Evolutionary conservation across 2,797 vertebrate genomes (phyloP).

Genomic region (Sardinella longiceps): DNA sequence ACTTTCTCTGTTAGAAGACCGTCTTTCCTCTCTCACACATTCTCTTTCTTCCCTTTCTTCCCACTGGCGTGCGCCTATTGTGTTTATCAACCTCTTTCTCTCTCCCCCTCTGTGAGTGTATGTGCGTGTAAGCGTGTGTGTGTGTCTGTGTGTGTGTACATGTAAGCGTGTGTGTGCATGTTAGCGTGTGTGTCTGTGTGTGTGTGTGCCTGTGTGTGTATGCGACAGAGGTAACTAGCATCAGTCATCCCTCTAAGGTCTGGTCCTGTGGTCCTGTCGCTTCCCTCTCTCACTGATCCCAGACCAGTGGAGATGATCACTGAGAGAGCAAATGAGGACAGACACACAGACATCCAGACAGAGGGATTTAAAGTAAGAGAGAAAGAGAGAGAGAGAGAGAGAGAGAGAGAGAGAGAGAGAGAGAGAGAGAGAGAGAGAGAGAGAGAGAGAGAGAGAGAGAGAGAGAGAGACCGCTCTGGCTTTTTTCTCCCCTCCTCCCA

Average conservation of each 20-base stretch:
- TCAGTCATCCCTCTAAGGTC: neutral
- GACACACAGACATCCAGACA: neutral
- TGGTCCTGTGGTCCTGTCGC: neutral
- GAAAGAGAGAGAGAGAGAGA: neutral
- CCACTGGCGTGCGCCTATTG: neutral
- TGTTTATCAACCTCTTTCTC: neutral
- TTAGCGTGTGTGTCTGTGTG: neutral
- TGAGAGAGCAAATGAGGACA: neutral
- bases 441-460: no score
- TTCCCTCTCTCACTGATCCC: constrained; percentile 6
- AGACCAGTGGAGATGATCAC: constrained; percentile 3
- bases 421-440: neutral
- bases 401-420: no score
- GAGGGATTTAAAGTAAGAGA: neutral
- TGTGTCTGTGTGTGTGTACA: no score
- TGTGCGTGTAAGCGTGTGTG: no score
- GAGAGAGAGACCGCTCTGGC: neutral
- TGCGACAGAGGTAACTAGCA: neutral
- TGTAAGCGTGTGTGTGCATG: no score
- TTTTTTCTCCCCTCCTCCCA: constrained; percentile 14
- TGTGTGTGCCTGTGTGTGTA: neutral
- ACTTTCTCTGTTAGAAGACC: neutral
- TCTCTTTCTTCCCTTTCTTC: neutral
- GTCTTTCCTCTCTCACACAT: neutral
- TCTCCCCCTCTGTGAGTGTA: neutral